Evolutionary conservation across 2,888 invertebrate genomes (phyloP), one percentile per base, ranked within the genome.

Genomic region (Diarsia brunnea): DNA sequence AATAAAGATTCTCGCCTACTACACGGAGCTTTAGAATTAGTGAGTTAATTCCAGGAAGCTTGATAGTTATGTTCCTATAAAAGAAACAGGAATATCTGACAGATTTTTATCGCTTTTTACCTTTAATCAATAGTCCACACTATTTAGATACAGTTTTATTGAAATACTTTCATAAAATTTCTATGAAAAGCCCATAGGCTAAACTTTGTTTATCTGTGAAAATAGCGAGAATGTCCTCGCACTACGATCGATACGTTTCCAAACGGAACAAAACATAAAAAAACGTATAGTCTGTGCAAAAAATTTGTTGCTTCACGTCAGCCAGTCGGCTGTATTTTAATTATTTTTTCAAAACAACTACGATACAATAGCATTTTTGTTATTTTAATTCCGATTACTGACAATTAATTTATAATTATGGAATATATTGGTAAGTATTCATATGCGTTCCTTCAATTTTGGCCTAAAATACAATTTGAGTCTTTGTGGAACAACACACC

Each of bases 281-380:
- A 67, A 67, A 74, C 82, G 73, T 83, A 79, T 87, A 79, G 78
- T 89, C 90, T 90, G 89, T 91, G 86, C 84, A 87, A 90, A 95
- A 95, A 95, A 93, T 85, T 95, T 95, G 95, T 95, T 95, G 95
- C 95, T 95, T 95, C 93, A 94, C 92, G 94, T 95, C 95, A 95
- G 93, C 93, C 93, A 91, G 93, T 93, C 94, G 93, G 93, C 93
- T 93, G 90, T 90, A 93, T 94, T 95, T 92, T 94, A 94, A 94
- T 94, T 92, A 93, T 94, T 94, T 94, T 94, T 95, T 94, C 93
- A 95, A 95, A 95, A 96, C 95, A 95, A 94, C 90, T 91, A 90
- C 85, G 84, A 84, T 79, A 84, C 84, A 87, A 84, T 84, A 85
- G 85, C 89, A 84, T 88, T 92, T 91, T 92, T 90, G 84, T 85